Percentiles rank a stretch among this genome's conserved stretches.
Conservation (phyloP, 2,113 vertebrate genomes). For the Pachycephala philippinensis region DNA sequence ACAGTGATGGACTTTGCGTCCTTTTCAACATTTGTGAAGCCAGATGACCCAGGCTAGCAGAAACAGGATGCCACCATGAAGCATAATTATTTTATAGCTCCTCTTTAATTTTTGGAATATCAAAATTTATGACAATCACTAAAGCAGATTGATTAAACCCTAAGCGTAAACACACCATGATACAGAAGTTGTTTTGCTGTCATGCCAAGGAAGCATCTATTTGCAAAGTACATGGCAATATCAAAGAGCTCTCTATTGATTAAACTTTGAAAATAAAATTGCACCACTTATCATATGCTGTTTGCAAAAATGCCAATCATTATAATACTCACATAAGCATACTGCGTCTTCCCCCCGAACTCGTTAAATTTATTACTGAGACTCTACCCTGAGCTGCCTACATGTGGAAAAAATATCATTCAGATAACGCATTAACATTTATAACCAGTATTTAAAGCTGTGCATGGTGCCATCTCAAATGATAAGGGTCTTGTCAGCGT, state of each 20-base stretch:
- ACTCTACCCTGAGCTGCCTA: slow-evolving; percentile 23
- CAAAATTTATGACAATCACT: not conserved
- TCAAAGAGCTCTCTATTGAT: slow-evolving; percentile 55
- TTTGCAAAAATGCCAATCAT: slow-evolving; percentile 59
- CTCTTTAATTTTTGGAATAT: not conserved
- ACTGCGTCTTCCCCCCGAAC: not conserved
- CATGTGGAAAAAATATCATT: slow-evolving; percentile 36
- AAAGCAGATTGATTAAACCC: not conserved
- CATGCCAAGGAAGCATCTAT: slow-evolving; percentile 14
- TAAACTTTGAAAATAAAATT: slow-evolving; percentile 63
- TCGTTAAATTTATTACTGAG: slow-evolving; percentile 33
- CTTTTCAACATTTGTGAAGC: not conserved
- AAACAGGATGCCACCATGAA: not conserved
- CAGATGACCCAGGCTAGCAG: not conserved
- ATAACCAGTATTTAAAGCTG: slow-evolving; percentile 46
- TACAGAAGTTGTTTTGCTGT: slow-evolving; percentile 17
- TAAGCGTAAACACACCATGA: not conserved
- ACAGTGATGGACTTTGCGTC: not conserved
- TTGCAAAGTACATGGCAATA: slow-evolving; percentile 8
- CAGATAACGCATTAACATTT: slow-evolving; percentile 48
- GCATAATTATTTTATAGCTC: not conserved
- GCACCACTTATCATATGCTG: slow-evolving; percentile 45
- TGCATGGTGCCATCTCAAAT: slow-evolving; percentile 16
- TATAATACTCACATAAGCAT: slow-evolving; percentile 40
- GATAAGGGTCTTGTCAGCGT: slow-evolving; percentile 19